phyloP scores from a whole-genome alignment of 2,888 invertebrate species.

The Uropetala carovei region DNA sequence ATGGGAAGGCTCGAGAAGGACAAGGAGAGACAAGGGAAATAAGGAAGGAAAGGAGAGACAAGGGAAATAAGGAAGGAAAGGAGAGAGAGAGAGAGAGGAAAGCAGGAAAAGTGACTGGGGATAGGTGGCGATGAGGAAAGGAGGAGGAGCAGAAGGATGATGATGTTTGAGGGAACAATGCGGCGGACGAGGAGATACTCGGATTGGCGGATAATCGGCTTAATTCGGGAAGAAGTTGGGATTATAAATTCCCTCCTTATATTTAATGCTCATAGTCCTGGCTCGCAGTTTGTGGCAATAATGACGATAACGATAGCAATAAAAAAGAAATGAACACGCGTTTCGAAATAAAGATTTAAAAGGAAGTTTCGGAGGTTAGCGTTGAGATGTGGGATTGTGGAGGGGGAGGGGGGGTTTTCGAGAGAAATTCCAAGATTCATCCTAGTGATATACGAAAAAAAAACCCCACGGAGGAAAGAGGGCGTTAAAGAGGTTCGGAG shows the following conservation, averaged over 20 bases:
- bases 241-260: constrained; percentile 16
- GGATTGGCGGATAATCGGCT: background rate
- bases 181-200: no score
- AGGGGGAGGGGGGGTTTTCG: background rate
- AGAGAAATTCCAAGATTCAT: background rate
- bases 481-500: background rate
- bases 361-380: no score
- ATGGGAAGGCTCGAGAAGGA: no score
- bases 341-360: background rate
- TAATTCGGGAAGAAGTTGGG: background rate
- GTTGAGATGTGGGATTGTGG: background rate
- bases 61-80: background rate
- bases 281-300: background rate
- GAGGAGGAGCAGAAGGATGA: no score
- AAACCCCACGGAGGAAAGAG: background rate
- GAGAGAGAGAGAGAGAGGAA: background rate
- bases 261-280: background rate
- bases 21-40: no score
- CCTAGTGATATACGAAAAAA: background rate
- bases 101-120: no score
- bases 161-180: no score
- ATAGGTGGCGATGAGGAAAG: no score
- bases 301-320: background rate
- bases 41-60: background rate
- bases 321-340: background rate